Base-by-base conservation (phyloP, 2,888 invertebrate species). In the Oegoconia quadripuncta region DNA sequence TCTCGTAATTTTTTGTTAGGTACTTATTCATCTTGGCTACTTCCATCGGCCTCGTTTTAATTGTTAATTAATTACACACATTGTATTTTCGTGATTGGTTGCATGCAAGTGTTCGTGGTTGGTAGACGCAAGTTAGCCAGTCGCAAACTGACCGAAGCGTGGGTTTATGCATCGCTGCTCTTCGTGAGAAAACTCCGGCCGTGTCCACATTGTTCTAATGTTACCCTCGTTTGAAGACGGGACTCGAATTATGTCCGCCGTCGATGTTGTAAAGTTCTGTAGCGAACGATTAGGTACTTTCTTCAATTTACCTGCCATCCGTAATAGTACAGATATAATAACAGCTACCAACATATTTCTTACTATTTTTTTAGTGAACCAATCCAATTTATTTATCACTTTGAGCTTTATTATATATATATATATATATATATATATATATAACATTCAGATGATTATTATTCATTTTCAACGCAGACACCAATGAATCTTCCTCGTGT, bases 141-240 rank as follows among this genome's bases (percentile, higher is more conserved):
- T 61, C 65, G 63, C 63, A 71, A 78, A 74, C 76, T 76, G 72
- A 77, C 78, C 83, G 75, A 80, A 68, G 73, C 73, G 59, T n/a
- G 56, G 50, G 63, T 79, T 75, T 59, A 78, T 75, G 86, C 82
- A 72, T 72, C 77, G 82, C 49, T 69, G 75, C 68, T 52, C 64
- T 47, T 55, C 82, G 86, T 87, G 86, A 72, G 86, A 86, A 81
- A 61, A 76, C 69, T 72, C 68, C 67, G 62, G 63, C 63, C 64
- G 53, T 59, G 56, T 65, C 56, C 53, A 65, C 72, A 77, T 81
- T 82, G 79, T 80, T 77, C 64, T 70, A 59, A 60, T 63, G 66
- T 66, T 65, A 64, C 71, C 69, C 74, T 69, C 66, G 60, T 74
- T 67, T 68, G 15, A 8, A 29, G 22, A 23, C 18, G 8, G 34